Evolutionary conservation across 2,888 invertebrate genomes (phyloP).

Genomic region (Aquatica leii): DNA sequence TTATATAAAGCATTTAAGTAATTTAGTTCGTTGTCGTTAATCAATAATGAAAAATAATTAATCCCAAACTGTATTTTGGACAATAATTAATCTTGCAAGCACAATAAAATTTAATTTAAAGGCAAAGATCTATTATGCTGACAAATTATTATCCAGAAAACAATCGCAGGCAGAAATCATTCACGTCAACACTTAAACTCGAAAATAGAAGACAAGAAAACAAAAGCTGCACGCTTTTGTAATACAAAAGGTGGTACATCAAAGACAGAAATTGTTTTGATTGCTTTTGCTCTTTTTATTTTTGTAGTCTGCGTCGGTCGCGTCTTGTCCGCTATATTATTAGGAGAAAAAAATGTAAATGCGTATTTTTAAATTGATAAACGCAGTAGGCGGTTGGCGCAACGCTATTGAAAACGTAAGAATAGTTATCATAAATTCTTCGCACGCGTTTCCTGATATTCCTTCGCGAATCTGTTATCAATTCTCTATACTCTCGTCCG

Average conservation of each 20-base stretch:
- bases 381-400: too few species aligned
- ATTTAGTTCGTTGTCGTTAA: neutral
- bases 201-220: conserved; percentile 37
- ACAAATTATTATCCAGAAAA: conserved; percentile 42
- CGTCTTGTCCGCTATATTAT: neutral
- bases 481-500: conserved; percentile 38
- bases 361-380: too few species aligned
- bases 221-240: conserved; percentile 27
- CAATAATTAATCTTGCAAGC: conserved; percentile 30
- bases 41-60: conserved; percentile 25
- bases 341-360: too few species aligned
- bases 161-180: conserved; percentile 40
- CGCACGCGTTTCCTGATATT: conserved; percentile 40
- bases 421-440: conserved; percentile 40
- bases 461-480: conserved; percentile 42
- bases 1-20: too few species aligned
- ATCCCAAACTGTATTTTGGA: conserved; percentile 18
- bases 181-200: conserved; percentile 41
- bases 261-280: conserved; percentile 38
- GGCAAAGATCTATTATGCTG: conserved; percentile 33
- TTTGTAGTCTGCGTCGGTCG: neutral
- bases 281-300: conserved; percentile 27
- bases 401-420: conserved; percentile 23
- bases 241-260: conserved; percentile 34
- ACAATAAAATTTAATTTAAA: conserved; percentile 31